These are phyloP conservation scores for Antechinus flavipes DNA, from an alignment of 2,113 vertebrate species.

Conservation along the genomic window DNA sequence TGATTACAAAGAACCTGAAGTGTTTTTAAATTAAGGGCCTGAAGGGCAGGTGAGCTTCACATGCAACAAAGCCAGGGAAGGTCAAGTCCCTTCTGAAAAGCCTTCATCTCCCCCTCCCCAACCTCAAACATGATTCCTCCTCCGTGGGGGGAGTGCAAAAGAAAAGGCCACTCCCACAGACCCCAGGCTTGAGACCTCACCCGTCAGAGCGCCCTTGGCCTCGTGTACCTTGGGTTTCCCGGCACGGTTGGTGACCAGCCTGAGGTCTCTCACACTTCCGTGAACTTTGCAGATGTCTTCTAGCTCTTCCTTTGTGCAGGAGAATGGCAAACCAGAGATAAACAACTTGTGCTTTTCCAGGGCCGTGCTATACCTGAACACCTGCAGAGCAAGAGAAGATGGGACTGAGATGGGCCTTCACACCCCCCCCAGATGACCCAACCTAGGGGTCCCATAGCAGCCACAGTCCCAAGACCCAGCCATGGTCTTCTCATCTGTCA, in stretches of 20 bases:
- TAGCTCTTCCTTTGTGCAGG: conserved; percentile 93
- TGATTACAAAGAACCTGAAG: not conserved
- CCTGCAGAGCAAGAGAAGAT: conserved; percentile 77
- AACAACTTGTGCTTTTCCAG: conserved; percentile 98
- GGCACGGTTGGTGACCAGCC: conserved; percentile 96
- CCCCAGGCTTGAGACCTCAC: not conserved
- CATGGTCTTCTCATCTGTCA: not conserved
- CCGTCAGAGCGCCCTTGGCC: too few relatives aligned
- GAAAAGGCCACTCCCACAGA: not conserved
- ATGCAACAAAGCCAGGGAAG: not conserved
- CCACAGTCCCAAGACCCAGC: not conserved
- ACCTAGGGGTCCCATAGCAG: too few relatives aligned
- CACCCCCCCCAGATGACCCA: too few relatives aligned
- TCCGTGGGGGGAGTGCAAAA: not conserved
- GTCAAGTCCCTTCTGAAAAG: not conserved
- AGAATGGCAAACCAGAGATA: conserved; percentile 94
- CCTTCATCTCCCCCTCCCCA: not conserved
- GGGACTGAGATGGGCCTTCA: not conserved
- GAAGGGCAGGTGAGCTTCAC: not conserved
- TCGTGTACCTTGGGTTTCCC: conserved; percentile 94
- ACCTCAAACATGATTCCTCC: not conserved
- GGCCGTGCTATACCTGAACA: conserved; percentile 94
- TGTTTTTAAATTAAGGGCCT: not conserved
- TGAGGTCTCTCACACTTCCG: conserved; percentile 91
- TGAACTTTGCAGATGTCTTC: conserved; percentile 91